phyloP scores from a whole-genome alignment of 2,888 invertebrate species.

The Macrosoma leucophasiata region DNA sequence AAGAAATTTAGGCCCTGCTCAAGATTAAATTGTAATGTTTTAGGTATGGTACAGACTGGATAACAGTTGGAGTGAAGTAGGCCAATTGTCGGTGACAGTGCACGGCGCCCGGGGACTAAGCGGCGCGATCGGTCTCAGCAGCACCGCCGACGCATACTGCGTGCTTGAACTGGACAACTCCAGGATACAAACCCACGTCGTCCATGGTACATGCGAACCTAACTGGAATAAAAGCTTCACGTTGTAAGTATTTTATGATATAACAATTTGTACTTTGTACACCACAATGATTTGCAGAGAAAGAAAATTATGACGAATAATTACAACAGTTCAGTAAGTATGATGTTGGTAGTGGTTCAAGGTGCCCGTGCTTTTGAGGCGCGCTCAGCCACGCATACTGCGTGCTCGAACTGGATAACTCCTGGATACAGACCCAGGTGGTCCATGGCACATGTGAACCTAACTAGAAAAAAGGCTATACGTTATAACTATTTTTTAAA shows the following conservation, averaged over 20 bases:
- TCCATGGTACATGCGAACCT: slow-evolving; percentile 51
- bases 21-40: too few relatives aligned
- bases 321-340: too few relatives aligned
- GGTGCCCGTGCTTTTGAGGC: too few relatives aligned
- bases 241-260: slow-evolving; percentile 46
- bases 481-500: slow-evolving; percentile 60
- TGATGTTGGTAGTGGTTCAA: too few relatives aligned
- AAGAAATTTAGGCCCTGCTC: too few relatives aligned
- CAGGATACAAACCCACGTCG: slow-evolving; percentile 59
- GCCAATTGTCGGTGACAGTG: slow-evolving; percentile 56
- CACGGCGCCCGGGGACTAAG: slow-evolving; percentile 53
- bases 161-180: slow-evolving; percentile 62
- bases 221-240: slow-evolving; percentile 59
- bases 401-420: slow-evolving; percentile 60
- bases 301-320: too few relatives aligned
- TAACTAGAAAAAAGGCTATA: slow-evolving; percentile 57
- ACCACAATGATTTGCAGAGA: too few relatives aligned
- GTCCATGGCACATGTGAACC: slow-evolving; percentile 52
- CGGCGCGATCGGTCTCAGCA: slow-evolving; percentile 46
- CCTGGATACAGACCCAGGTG: slow-evolving; percentile 60
- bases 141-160: slow-evolving; percentile 59
- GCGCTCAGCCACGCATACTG: slow-evolving; percentile 56
- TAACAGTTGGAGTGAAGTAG: slow-evolving; percentile 54
- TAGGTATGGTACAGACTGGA: slow-evolving; percentile 61
- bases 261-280: too few relatives aligned